Evolutionary conservation across 2,888 invertebrate species (phyloP).

Genomic region (Stenoptilia bipunctidactyla): DNA sequence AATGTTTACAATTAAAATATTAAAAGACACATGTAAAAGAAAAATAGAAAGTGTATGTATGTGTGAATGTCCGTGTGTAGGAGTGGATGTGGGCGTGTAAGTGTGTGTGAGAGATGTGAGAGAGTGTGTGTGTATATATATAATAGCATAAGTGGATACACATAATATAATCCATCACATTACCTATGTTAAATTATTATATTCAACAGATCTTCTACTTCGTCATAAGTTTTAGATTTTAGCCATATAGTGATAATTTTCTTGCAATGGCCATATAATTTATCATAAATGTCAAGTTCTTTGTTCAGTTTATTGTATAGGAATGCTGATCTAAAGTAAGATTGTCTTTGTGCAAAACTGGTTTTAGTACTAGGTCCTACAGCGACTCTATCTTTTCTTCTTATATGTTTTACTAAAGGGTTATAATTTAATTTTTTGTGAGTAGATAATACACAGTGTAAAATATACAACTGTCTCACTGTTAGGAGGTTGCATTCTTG

Average conservation of each 20-base stretch:
- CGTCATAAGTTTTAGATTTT: background rate
- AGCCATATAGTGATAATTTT: no score
- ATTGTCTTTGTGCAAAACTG: background rate
- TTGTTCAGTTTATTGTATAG: background rate
- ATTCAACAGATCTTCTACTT: background rate
- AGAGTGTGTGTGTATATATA: no score
- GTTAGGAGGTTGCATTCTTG: background rate
- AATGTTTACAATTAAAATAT: no score
- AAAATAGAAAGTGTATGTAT: background rate
- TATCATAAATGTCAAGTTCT: background rate
- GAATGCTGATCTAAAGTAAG: background rate
- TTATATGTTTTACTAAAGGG: background rate
- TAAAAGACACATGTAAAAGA: no score
- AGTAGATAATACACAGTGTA: background rate
- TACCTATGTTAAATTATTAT: no score
- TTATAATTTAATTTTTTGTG: background rate
- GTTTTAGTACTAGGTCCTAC: background rate
- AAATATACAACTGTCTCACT: background rate
- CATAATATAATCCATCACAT: no score
- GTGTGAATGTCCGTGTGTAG: background rate
- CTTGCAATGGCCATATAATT: no score
- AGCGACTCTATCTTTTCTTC: background rate
- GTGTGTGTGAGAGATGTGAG: background rate
- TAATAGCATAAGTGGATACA: background rate
- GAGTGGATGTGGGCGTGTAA: background rate